A percentile compares a stretch with the other conserved stretches of the same genome.
Conservation (phyloP, 2,113 vertebrate species). For the Verasper variegatus region DNA sequence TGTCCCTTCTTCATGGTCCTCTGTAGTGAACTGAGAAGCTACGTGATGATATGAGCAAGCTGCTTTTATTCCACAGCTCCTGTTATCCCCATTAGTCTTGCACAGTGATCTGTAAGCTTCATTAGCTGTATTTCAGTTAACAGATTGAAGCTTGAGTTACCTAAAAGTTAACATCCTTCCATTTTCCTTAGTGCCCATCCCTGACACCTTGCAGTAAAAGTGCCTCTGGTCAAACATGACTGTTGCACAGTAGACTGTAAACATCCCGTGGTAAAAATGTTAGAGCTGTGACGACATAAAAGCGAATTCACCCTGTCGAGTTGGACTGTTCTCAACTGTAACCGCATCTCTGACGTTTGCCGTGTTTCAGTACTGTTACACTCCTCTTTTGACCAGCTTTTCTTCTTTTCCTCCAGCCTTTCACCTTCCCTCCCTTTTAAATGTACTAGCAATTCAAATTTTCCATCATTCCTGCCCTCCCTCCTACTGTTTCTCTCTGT, state of each 20-base stretch:
- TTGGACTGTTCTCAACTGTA: background rate
- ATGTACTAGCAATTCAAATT: background rate
- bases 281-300: slow-evolving; percentile 14
- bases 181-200: background rate
- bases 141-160: background rate
- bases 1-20: slow-evolving; percentile 28
- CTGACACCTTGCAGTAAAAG: background rate
- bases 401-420: background rate
- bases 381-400: background rate
- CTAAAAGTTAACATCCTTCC: background rate
- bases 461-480: background rate
- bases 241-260: slow-evolving; percentile 1
- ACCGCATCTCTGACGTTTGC: slow-evolving; percentile 5
- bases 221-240: slow-evolving; percentile 5
- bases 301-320: background rate
- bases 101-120: slow-evolving; percentile 3
- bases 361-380: background rate
- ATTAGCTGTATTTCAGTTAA: slow-evolving; percentile 2
- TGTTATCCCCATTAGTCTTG: background rate
- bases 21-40: slow-evolving; percentile 26
- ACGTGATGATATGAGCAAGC: background rate
- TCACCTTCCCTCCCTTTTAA: background rate
- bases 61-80: slow-evolving; percentile 11
- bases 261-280: background rate
- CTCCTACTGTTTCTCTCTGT: slow-evolving; percentile 4